A percentile compares a stretch with the other conserved stretches of the same genome.
phyloP scores from a whole-genome alignment of 2,888 invertebrate genomes.

The Podabrus alpinus region DNA sequence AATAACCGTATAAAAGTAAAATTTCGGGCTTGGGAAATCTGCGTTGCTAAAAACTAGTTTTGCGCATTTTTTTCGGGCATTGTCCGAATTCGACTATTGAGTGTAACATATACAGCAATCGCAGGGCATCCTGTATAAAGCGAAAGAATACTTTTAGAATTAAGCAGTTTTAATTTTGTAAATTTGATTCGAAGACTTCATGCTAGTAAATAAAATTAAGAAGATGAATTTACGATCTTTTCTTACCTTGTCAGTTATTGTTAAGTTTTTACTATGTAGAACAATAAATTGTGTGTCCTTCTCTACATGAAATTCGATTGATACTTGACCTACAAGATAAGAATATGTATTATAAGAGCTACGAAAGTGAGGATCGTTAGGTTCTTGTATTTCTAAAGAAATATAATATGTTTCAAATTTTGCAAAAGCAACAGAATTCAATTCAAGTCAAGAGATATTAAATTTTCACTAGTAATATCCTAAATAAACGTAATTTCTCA shows the following conservation, averaged over 20 bases:
- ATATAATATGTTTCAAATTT: not conserved
- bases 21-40: no score
- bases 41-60: no score
- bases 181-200: not conserved
- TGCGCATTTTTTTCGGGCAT: no score
- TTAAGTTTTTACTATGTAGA: slow-evolving; percentile 83
- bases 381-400: no score
- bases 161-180: not conserved
- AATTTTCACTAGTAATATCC: not conserved
- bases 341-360: not conserved
- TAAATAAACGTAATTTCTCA: not conserved
- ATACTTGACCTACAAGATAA: slow-evolving; percentile 71
- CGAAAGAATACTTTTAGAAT: no score
- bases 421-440: not conserved
- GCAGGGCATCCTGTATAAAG: no score
- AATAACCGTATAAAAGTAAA: no score
- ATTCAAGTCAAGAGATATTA: no score
- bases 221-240: not conserved
- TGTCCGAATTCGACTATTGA: no score
- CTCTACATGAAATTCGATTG: slow-evolving; percentile 82
- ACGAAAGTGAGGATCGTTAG: no score
- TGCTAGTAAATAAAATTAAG: not conserved
- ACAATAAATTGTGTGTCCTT: slow-evolving; percentile 82
- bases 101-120: no score
- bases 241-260: slow-evolving; percentile 76